A percentile compares a stretch with the other conserved stretches of the same genome.
Conservation (phyloP, 2,113 vertebrate species). For the Hystrix brachyura region DNA sequence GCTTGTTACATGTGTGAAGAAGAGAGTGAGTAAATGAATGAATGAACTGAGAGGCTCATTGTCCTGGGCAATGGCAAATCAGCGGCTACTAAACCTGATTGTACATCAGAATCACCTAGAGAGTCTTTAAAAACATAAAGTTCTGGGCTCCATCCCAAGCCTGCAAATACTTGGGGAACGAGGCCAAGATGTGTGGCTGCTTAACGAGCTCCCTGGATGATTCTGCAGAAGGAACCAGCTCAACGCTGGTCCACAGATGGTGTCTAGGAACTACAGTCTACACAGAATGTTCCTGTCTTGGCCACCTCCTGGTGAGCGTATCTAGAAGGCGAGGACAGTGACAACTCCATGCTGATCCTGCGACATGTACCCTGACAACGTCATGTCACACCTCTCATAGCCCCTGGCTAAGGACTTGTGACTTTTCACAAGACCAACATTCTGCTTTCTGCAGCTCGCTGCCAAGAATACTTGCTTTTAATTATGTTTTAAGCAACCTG, state of each 20-base stretch:
- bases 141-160: conserved; percentile 67
- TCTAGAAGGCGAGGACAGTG: not conserved
- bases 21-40: not conserved
- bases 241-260: not conserved
- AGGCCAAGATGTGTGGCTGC: conserved; percentile 56
- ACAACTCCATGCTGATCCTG: not conserved
- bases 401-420: not conserved
- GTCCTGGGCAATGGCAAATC: not conserved
- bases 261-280: conserved; percentile 12
- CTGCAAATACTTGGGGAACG: conserved; percentile 55
- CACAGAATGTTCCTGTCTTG: conserved; percentile 7
- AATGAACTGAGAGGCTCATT: not conserved
- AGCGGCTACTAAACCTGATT: not conserved
- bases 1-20: not conserved
- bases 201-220: conserved; percentile 58
- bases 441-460: not conserved
- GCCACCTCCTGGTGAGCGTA: not conserved
- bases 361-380: not conserved
- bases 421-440: not conserved
- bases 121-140: conserved; percentile 61
- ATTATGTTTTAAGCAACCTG: not conserved
- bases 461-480: not conserved
- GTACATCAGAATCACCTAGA: conserved; percentile 39
- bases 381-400: not conserved
- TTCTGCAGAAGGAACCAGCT: conserved; percentile 23